A percentile compares a stretch with the other conserved stretches of the same genome.
Evolutionary conservation across 1,140 invertebrate genomes (phyloP).

Genomic region (Neodiprion fabricii): DNA sequence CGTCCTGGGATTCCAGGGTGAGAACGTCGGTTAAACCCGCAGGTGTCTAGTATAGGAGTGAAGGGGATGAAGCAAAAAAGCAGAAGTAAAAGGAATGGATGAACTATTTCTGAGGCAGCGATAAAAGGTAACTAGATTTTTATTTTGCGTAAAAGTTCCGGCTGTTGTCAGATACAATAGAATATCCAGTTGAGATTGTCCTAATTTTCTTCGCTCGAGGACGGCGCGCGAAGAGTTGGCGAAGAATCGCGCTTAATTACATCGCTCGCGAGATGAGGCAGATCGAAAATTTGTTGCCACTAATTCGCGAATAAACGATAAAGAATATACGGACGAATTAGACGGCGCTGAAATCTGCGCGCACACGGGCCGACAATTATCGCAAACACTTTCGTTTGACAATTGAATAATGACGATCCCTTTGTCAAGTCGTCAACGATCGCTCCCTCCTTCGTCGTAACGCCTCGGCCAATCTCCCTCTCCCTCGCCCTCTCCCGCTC

Average conservation of each 20-base stretch:
- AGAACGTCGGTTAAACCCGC: too few relatives aligned
- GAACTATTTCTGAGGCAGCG: not conserved
- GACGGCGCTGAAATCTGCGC: not conserved
- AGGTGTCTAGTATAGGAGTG: too few relatives aligned
- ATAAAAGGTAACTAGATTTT: slow-evolving; percentile 1
- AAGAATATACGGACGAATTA: not conserved
- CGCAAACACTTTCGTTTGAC: slow-evolving; percentile 1
- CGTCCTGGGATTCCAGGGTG: too few relatives aligned
- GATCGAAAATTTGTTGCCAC: not conserved
- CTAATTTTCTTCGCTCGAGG: not conserved
- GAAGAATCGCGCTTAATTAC: not conserved
- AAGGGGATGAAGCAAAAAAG: too few relatives aligned
- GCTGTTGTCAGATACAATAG: not conserved
- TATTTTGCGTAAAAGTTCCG: not conserved
- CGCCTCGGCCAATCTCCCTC: too few relatives aligned
- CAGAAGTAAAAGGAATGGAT: too few relatives aligned
- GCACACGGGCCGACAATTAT: not conserved
- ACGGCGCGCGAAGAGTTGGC: not conserved
- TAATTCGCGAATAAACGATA: not conserved
- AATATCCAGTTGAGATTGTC: not conserved
- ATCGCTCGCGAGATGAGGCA: not conserved
- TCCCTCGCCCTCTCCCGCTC: too few relatives aligned
- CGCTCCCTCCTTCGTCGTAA: too few relatives aligned
- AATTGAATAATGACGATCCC: not conserved
- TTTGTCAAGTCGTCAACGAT: not conserved